Evolutionary conservation across 1,140 invertebrate genomes (phyloP), one percentile per base, ranked within the genome.

Genomic region (Macrobrachium nipponense): DNA sequence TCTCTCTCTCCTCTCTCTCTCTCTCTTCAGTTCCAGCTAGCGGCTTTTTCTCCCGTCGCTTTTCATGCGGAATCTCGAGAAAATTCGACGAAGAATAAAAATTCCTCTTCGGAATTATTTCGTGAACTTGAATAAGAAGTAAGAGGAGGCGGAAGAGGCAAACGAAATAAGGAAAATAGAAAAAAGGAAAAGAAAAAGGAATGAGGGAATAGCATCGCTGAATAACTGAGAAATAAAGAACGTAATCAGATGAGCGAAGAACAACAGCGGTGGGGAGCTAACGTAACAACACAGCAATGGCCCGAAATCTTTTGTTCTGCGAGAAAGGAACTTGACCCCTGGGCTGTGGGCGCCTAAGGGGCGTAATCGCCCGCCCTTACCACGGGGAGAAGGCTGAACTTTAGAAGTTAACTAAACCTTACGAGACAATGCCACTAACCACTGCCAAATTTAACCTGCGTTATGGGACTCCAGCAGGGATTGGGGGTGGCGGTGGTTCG

Each of bases 351-450:
- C 43, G 59, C 76, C 20, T 77, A 83, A 83, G 81, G 73, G 64
- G 17, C 81, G 75, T 83, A 66, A 76, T 83, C 73, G 72, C 72
- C 62, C 44, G 81, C 72, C 64, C 81, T 83, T 76, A 73, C 62
- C 75, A 44, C 43, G 61, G 72, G 64, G 81, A 76, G 81, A 72
- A 51, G 73, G 60, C 61, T 83, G 81, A 83, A 83, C 81, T 83
- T 83, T 83, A 83, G 81, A 83, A 83, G 81, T 83, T 83, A 83
- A 76, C 81, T 83, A 83, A 83, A 83, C 81, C 81, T 83, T 83
- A 83, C 66, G 81, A 83, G 81, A 83, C 81, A 77, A 77, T 77
- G 81, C 60, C 75, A 72, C 81, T 83, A 83, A 83, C 81, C 81
- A 66, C 81, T 76, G 81, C 81, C 72, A 83, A 66, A 83, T 83